These are phyloP conservation scores for Hypanus sabinus DNA, from an alignment of 2,113 vertebrate genomes.

Conservation along the genomic window DNA sequence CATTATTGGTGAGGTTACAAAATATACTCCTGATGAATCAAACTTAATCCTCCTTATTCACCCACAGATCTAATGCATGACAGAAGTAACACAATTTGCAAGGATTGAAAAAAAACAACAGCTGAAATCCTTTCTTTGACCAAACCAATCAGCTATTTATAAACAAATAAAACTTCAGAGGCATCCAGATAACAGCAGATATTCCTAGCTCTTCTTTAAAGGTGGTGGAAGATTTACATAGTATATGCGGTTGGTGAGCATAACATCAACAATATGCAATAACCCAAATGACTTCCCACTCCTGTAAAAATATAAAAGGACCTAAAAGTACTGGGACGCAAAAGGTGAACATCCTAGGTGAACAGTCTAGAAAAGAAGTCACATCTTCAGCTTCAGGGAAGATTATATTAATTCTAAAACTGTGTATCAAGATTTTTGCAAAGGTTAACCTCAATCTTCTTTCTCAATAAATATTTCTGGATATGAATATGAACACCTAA, in stretches of 20 bases:
- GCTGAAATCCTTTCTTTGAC: conserved; percentile 9
- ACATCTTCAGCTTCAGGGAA: conserved; percentile 2
- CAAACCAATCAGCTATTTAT: conserved; percentile 6
- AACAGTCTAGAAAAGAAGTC: too few relatives aligned
- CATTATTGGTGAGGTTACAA: background rate
- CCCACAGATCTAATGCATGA: background rate
- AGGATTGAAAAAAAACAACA: background rate
- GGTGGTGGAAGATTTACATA: background rate
- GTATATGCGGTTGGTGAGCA: background rate
- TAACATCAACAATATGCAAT: background rate
- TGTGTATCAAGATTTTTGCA: conserved; percentile 11
- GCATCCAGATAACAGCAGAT: background rate
- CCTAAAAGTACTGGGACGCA: background rate
- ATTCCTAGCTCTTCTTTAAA: conserved; percentile 4
- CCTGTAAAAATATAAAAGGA: background rate
- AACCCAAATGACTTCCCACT: background rate
- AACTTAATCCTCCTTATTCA: background rate
- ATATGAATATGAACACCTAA: conserved; percentile 12
- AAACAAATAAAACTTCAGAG: background rate
- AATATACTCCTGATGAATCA: background rate
- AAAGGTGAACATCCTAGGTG: conserved; percentile 21
- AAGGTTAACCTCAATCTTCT: background rate
- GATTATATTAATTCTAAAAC: background rate
- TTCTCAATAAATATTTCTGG: background rate
- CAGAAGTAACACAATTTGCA: conserved; percentile 7